phyloP scores from a whole-genome alignment of 37 sponge, comb jelly and placozoan species.

The Diacarnus erythraeanus region DNA sequence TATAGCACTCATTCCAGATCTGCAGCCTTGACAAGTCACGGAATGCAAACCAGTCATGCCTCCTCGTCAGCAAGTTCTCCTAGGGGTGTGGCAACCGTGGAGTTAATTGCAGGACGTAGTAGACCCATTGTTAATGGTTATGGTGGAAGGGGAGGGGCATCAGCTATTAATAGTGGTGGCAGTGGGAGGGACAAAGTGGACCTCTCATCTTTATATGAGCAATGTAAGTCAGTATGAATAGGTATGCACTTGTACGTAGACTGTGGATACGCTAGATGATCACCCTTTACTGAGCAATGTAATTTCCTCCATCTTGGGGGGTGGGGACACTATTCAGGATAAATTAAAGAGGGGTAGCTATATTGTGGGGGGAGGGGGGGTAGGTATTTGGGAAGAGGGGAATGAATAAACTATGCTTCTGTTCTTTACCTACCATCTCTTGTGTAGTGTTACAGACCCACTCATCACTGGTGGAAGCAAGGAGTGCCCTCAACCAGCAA shows the following conservation, averaged over 20 bases:
- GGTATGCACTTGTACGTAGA: not conserved
- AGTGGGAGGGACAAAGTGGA: conserved; percentile 19
- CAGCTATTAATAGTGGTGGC: not conserved
- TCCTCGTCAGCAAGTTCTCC: not conserved
- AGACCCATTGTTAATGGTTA: not conserved
- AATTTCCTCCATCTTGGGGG: conserved; percentile 15
- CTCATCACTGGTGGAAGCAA: conserved; percentile 40
- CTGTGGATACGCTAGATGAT: not conserved
- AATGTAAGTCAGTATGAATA: conserved; percentile 33
- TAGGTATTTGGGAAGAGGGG: too few relatives aligned
- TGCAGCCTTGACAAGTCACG: not conserved
- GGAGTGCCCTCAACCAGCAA: conserved; percentile 28
- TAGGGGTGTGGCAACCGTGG: not conserved
- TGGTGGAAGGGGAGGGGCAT: not conserved
- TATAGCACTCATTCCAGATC: not conserved
- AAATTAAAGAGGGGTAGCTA: too few relatives aligned
- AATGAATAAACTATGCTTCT: not conserved
- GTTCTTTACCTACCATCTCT: not conserved
- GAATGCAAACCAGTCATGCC: not conserved
- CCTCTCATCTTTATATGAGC: conserved; percentile 48
- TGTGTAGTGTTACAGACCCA: conserved; percentile 38
- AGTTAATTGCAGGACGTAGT: not conserved
- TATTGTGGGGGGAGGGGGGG: too few relatives aligned
- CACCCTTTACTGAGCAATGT: not conserved
- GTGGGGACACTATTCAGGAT: too few relatives aligned